These are phyloP conservation scores for Drosophila seclusa DNA, from an alignment of 2,888 invertebrate genomes.

Conservation along the genomic window DNA sequence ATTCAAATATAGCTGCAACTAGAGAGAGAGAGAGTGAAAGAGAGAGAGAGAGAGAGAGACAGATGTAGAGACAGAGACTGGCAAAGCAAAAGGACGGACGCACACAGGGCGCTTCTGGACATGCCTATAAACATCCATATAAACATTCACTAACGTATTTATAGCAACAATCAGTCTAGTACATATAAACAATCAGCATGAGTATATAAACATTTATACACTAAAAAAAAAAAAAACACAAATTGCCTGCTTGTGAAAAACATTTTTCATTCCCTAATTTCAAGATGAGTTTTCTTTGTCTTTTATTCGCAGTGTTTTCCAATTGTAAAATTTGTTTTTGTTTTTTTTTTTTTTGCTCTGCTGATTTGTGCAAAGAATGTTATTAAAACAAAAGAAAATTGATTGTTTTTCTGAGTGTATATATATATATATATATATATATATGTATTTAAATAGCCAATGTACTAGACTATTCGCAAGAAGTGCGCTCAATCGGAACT, in stretches of 20 bases:
- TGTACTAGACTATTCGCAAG: conserved; percentile 10
- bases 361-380: background rate
- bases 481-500: conserved; percentile 27
- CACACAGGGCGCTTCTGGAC: conserved; percentile 5
- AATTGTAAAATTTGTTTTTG: background rate
- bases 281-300: background rate
- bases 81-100: background rate
- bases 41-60: background rate
- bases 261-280: background rate
- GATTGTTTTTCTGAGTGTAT: background rate
- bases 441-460: background rate
- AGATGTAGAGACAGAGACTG: background rate
- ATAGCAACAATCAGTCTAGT: background rate
- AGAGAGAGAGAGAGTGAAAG: background rate
- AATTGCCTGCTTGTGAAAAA: background rate
- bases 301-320: background rate
- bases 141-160: conserved; percentile 17
- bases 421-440: background rate
- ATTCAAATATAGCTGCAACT: conserved; percentile 19
- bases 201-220: background rate
- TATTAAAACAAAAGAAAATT: background rate
- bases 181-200: conserved; percentile 3
- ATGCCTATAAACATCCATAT: conserved; percentile 31
- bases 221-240: background rate
- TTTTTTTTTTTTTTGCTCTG: background rate